A percentile compares a stretch with the other conserved stretches of the same genome.
Conservation (phyloP, 2,888 invertebrate species). For the Meloe dianella region DNA sequence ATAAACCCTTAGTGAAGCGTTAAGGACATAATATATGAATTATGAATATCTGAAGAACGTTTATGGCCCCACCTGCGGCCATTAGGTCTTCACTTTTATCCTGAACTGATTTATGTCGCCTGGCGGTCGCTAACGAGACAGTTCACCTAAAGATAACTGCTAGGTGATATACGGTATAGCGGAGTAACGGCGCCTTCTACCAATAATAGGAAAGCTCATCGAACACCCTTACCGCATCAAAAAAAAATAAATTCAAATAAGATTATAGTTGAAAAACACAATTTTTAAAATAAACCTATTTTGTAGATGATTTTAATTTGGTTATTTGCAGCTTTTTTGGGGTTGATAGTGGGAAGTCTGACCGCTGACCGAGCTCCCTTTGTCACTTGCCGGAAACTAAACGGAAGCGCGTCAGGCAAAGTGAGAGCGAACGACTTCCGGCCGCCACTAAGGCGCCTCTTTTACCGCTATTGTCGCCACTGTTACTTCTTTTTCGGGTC, state of each 20-base stretch:
- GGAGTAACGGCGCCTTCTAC: constrained; percentile 39
- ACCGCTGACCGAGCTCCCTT: constrained; percentile 48
- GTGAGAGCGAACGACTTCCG: constrained; percentile 41
- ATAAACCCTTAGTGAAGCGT: constrained; percentile 36
- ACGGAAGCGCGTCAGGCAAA: constrained; percentile 45
- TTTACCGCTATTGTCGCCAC: constrained; percentile 35
- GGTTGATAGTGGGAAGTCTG: constrained; percentile 30
- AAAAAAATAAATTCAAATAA: constrained; percentile 35
- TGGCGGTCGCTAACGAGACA: constrained; percentile 52
- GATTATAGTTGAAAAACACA: background rate
- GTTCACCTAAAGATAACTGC: constrained; percentile 33
- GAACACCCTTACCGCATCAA: constrained; percentile 40
- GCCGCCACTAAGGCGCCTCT: constrained; percentile 65
- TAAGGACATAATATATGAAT: constrained; percentile 51
- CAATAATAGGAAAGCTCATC: constrained; percentile 33
- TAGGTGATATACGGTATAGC: constrained; percentile 35
- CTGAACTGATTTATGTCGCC: constrained; percentile 52
- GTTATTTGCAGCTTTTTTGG: background rate
- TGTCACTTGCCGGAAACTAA: constrained; percentile 41
- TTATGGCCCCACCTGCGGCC: constrained; percentile 57
- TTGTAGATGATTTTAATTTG: background rate
- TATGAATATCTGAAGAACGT: constrained; percentile 50
- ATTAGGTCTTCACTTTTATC: constrained; percentile 53
- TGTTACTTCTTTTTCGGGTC: constrained; percentile 58
- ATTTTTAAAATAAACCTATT: background rate